phyloP scores from a whole-genome alignment of 2,888 invertebrate genomes.

The Lasioglossum oenotherae region DNA sequence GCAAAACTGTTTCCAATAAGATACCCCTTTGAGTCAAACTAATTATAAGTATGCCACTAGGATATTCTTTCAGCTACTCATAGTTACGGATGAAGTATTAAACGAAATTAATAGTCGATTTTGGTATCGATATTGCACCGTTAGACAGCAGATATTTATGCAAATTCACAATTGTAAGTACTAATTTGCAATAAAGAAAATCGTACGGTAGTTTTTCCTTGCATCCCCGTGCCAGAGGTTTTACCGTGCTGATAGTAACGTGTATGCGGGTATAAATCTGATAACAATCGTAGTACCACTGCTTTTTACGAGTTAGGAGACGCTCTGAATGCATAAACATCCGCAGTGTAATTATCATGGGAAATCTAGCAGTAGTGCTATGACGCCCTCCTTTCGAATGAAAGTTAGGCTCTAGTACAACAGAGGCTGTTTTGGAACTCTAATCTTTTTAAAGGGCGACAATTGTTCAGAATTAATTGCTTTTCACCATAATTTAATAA shows the following conservation, averaged over 20 bases:
- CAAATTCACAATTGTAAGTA: neutral
- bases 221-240: neutral
- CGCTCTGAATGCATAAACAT: neutral
- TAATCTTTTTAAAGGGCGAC: neutral
- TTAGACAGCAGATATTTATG: neutral
- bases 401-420: neutral
- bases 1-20: slow-evolving; percentile 33
- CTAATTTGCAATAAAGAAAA: neutral
- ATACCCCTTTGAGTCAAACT: neutral
- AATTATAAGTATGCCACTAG: neutral
- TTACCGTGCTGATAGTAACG: neutral
- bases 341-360: neutral
- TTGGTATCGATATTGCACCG: neutral
- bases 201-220: neutral
- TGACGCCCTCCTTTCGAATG: neutral
- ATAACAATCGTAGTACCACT: neutral
- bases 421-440: neutral
- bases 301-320: slow-evolving; percentile 8
- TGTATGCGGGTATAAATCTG: neutral
- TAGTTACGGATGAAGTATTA: slow-evolving; percentile 41
- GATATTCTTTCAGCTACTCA: slow-evolving; percentile 24
- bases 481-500: neutral
- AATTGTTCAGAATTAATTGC: neutral
- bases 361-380: neutral
- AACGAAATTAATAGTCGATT: neutral